Conservation (phyloP, 2,888 invertebrate species). For the Sthenelais limicola region DNA sequence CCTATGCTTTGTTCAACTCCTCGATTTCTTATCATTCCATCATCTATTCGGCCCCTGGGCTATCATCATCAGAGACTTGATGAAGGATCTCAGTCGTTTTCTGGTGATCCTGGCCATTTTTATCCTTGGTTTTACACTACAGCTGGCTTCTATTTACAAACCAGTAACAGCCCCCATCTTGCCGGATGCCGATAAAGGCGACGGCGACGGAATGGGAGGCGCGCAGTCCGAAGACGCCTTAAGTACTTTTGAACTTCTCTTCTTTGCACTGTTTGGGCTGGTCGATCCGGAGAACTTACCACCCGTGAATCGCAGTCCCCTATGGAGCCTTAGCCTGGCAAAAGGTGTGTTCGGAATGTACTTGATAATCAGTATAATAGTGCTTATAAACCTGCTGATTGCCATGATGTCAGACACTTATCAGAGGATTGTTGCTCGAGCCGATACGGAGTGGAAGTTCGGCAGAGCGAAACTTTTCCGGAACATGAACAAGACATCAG, state of each 20-base stretch:
- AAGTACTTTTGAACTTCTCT: constrained; percentile 96
- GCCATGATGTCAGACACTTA: constrained; percentile 99
- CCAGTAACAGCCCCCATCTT: constrained; percentile 88
- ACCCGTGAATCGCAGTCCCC: constrained; percentile 73
- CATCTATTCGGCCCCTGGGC: constrained; percentile 99
- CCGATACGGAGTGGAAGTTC: constrained; percentile 99
- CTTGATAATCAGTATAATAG: constrained; percentile 98
- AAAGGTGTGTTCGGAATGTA: constrained; percentile 91
- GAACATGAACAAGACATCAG: constrained; percentile 97
- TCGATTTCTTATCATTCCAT: constrained; percentile 96
- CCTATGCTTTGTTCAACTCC: constrained; percentile 95
- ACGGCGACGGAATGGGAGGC: constrained; percentile 59
- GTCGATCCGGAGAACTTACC: constrained; percentile 78
- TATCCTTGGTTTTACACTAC: constrained; percentile 97
- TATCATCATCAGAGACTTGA: constrained; percentile 90
- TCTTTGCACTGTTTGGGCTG: constrained; percentile 98
- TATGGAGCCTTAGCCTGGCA: constrained; percentile 71
- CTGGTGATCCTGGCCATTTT: constrained; percentile 97
- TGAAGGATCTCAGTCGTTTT: constrained; percentile 88
- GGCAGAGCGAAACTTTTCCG: constrained; percentile 97
- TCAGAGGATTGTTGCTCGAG: constrained; percentile 99
- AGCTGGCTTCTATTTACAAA: constrained; percentile 78
- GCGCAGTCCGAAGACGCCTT: constrained; percentile 60
- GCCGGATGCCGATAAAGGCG: constrained; percentile 41
- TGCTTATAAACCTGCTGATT: constrained; percentile 98